phyloP scores from a whole-genome alignment of 37 sponge, comb jelly and placozoan genomes.

The Theonella swinhoei region DNA sequence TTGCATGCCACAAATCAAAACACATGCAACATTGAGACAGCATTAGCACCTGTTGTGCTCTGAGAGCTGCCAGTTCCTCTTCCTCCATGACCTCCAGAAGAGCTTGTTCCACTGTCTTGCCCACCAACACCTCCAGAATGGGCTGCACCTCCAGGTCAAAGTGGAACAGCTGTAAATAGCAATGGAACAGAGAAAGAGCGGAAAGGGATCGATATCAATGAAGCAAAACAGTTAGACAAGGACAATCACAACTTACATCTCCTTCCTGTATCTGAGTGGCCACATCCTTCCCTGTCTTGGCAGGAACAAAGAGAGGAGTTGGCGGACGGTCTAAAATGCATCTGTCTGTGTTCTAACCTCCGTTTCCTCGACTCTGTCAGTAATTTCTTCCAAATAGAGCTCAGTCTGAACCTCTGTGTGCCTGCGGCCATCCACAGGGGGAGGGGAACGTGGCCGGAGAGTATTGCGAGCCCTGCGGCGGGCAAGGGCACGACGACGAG shows the following conservation, averaged over 20 bases:
- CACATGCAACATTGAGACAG: background rate
- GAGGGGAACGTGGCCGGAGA: constrained; percentile 77
- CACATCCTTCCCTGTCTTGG: constrained; percentile 94
- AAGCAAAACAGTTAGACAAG: too few species aligned
- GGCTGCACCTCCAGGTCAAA: constrained; percentile 96
- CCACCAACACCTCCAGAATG: constrained; percentile 97
- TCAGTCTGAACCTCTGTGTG: constrained; percentile 98
- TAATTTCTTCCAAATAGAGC: constrained; percentile 95
- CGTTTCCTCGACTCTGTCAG: constrained; percentile 92
- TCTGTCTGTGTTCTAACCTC: constrained; percentile 95
- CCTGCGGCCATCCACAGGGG: constrained; percentile 93
- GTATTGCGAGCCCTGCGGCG: constrained; percentile 82
- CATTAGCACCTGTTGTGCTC: constrained; percentile 75
- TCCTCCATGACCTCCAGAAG: constrained; percentile 99
- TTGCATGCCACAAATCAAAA: too few species aligned
- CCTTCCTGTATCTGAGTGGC: constrained; percentile 96
- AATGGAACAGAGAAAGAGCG: constrained; percentile 6
- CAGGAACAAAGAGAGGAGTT: constrained; percentile 96
- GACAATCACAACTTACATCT: constrained; percentile 96
- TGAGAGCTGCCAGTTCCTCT: constrained; percentile 91
- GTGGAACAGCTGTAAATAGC: constrained; percentile 97
- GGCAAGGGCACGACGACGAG: constrained; percentile 80
- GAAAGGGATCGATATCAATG: background rate
- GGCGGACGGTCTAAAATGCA: constrained; percentile 97
- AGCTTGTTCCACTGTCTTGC: constrained; percentile 98